These are phyloP conservation scores for Hedya salicella DNA, from an alignment of 2,888 invertebrate genomes.

Conservation along the genomic window DNA sequence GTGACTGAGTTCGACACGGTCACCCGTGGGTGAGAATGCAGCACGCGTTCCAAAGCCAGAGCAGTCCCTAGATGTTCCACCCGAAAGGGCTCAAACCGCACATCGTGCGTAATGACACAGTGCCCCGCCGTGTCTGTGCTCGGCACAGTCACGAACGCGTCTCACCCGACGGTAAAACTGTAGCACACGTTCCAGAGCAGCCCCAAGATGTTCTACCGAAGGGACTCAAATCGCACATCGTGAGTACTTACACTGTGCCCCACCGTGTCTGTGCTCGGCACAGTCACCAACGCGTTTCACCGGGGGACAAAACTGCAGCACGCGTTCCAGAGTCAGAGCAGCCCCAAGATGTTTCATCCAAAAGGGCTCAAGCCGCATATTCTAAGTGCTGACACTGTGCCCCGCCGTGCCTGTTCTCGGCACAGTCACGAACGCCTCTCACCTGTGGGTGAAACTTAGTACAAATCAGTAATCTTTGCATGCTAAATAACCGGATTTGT, in stretches of 20 bases:
- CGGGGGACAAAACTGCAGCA: too few species aligned
- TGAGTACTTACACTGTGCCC: slow-evolving; percentile 58
- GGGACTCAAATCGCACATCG: slow-evolving; percentile 85
- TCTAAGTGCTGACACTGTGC: slow-evolving; percentile 65
- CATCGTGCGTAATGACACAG: slow-evolving; percentile 74
- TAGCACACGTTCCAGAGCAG: slow-evolving; percentile 83
- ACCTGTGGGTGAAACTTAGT: too few species aligned
- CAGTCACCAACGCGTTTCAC: too few species aligned
- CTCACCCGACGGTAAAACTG: too few species aligned
- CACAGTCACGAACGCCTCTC: too few species aligned
- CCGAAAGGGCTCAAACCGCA: slow-evolving; percentile 86
- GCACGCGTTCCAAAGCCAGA: slow-evolving; percentile 86
- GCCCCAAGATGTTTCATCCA: slow-evolving; percentile 86
- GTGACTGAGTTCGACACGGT: slow-evolving; percentile 82
- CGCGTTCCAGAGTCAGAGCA: slow-evolving; percentile 85
- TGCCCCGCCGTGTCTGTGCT: neutral
- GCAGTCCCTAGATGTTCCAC: slow-evolving; percentile 85
- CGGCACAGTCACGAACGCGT: neutral
- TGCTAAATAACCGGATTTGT: too few species aligned
- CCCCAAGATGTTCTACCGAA: slow-evolving; percentile 87
- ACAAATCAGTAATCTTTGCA: too few species aligned
- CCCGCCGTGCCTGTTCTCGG: too few species aligned
- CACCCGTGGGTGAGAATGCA: slow-evolving; percentile 85
- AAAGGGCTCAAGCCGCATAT: slow-evolving; percentile 86
- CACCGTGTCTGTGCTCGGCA: too few species aligned